Base-by-base conservation (phyloP, 2,888 invertebrate genomes). In the Eilema depressum region DNA sequence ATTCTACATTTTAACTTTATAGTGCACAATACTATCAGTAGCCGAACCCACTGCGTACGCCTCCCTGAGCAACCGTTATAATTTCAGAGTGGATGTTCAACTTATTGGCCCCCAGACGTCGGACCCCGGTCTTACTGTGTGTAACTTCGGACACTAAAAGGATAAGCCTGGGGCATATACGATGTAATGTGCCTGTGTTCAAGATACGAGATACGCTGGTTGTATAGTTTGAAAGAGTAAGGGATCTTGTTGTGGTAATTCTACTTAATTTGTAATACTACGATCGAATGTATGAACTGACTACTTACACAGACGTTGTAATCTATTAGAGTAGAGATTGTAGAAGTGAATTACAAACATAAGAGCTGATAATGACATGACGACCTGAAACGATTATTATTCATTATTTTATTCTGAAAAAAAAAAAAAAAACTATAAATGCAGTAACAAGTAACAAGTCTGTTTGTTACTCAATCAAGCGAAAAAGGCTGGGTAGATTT, bases 31-130 rank as follows among this genome's bases (percentile, higher is more conserved):
- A n/a, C n/a, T 69, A 65, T 53, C 56, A 30, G 25, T 64, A 20
- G 25, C 41, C 3, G 17, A 37, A 14, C 47, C 53, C 63, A 64
- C 66, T 75, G 78, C 73, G 73, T 77, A 71, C 68, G 78, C 76
- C 66, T 73, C 80, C 78, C 41, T 62, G 69, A 70, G 73, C 66
- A 65, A 70, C 66, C 66, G 73, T 82, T 83, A 82, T 80, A 81
- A 78, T 81, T 82, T 78, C 66, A 72, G 78, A 71, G 74, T 56
- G 63, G 69, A 80, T 81, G 69, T 69, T 74, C 80, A 83, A 83
- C 75, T 81, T 83, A 83, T 82, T 82, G 81, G 79, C 78, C 83
- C 83, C 83, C 67, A 83, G 83, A 78, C 82, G 70, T 74, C 71
- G 74, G 77, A 73, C 41, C 41, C 71, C 68, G 70, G 76, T 73